Percentiles rank a stretch among this genome's conserved stretches.
phyloP scores from a whole-genome alignment of 1,140 invertebrate genomes.

The Drosophila teissieri region DNA sequence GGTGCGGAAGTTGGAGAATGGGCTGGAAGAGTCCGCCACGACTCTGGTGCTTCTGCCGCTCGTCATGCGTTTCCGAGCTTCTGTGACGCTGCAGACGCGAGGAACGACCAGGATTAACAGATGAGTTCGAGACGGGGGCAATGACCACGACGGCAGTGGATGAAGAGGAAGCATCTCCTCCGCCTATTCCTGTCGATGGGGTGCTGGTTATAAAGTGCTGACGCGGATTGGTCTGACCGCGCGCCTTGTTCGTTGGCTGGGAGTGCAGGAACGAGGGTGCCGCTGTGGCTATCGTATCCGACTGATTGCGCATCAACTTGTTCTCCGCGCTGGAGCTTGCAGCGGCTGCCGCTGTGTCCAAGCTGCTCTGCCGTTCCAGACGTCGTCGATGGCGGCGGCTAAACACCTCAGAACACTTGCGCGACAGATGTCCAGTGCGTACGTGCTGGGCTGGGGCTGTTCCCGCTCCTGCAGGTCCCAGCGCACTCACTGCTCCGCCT shows the following conservation, averaged over 20 bases:
- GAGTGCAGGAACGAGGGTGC: conserved; percentile 64
- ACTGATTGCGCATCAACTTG: conserved; percentile 77
- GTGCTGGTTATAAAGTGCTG: conserved; percentile 61
- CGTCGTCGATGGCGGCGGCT: conserved; percentile 70
- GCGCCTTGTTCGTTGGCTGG: conserved; percentile 39
- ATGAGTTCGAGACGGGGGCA: conserved; percentile 27
- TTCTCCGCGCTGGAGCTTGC: conserved; percentile 33
- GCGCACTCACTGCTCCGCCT: neutral
- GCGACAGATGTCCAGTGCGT: conserved; percentile 65
- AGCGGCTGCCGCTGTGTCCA: conserved; percentile 64
- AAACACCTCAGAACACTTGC: conserved; percentile 79
- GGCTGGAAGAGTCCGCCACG: conserved; percentile 65
- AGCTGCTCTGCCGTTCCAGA: conserved; percentile 72
- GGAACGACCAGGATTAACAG: conserved; percentile 30
- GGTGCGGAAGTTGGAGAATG: conserved; percentile 67
- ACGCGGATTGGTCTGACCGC: conserved; percentile 39
- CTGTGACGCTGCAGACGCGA: conserved; percentile 76
- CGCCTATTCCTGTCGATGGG: neutral
- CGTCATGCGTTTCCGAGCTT: conserved; percentile 81
- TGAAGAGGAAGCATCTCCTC: conserved; percentile 5
- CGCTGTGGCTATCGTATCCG: conserved; percentile 70
- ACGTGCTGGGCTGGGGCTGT: conserved; percentile 8
- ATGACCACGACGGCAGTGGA: conserved; percentile 43
- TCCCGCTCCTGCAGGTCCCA: neutral
- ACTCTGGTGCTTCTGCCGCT: conserved; percentile 74